phyloP scores from a whole-genome alignment of 2,888 invertebrate genomes.

The Lepas anatifera region DNA sequence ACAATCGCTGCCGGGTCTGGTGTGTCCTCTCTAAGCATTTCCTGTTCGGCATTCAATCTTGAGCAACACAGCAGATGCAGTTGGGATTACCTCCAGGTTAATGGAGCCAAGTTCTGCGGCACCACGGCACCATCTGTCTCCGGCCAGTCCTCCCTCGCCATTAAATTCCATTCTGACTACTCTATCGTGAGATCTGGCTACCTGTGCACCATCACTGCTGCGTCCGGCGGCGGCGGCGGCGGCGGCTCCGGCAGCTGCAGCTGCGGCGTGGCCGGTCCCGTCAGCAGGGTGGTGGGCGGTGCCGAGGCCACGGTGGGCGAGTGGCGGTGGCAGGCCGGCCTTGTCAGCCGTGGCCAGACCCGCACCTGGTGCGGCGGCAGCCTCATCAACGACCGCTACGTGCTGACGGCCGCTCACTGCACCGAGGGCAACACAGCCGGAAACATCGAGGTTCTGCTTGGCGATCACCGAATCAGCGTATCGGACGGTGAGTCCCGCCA shows the following conservation, averaged over 20 bases:
- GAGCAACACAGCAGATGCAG: not conserved
- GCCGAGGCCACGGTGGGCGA: not conserved
- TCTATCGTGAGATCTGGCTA: not conserved
- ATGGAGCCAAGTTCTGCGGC: not conserved
- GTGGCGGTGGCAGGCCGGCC: not conserved
- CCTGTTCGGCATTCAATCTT: not conserved
- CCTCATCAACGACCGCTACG: not conserved
- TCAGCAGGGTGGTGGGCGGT: not conserved
- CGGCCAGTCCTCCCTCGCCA: not conserved
- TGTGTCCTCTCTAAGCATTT: not conserved
- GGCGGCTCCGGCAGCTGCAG: not conserved
- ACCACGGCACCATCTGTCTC: not conserved
- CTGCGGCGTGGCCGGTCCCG: not conserved
- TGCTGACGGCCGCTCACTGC: not conserved
- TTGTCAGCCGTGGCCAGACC: not conserved
- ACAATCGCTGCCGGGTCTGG: not conserved
- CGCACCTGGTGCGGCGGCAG: not conserved
- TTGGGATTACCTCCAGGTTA: not conserved
- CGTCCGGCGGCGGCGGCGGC: not conserved
- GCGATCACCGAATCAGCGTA: not conserved
- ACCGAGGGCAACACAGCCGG: not conserved
- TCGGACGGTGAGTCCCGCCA: not conserved
- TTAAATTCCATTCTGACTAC: not conserved
- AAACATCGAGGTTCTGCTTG: not conserved
- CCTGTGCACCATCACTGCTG: not conserved